Conservation (phyloP, 2,888 invertebrate genomes). For the Rhagonycha lutea region DNA sequence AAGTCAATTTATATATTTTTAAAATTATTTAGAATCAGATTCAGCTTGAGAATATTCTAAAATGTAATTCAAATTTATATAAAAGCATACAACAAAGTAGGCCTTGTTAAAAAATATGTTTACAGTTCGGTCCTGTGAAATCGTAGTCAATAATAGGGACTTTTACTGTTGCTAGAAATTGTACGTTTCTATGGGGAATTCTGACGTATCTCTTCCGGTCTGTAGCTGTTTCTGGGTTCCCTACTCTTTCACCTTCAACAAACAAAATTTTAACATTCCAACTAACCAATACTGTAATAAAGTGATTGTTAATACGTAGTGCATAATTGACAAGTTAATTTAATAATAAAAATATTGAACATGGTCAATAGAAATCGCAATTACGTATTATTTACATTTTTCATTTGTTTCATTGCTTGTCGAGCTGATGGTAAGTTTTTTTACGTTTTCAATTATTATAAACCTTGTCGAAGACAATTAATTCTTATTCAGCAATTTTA, state of each 20-base stretch:
- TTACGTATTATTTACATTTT: not conserved
- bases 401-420: slow-evolving; percentile 4
- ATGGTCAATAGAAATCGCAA: slow-evolving; percentile 7
- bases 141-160: not conserved
- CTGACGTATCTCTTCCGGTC: slow-evolving; percentile 10
- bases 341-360: not conserved
- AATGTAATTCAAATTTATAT: too few species aligned
- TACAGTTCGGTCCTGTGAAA: not conserved
- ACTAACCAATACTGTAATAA: not conserved
- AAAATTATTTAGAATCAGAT: too few species aligned
- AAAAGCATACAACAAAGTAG: too few species aligned
- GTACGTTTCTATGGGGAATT: not conserved
- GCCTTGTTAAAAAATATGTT: too few species aligned
- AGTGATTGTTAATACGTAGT: not conserved
- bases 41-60: too few species aligned
- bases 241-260: slow-evolving; percentile 21
- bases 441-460: not conserved
- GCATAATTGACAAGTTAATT: not conserved
- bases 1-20: too few species aligned
- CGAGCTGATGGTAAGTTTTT: slow-evolving; percentile 14
- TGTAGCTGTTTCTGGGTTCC: slow-evolving; percentile 4
- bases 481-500: not conserved
- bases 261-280: slow-evolving; percentile 10
- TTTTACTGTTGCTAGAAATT: not conserved
- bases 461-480: slow-evolving; percentile 4